Conservation (phyloP, 2,888 invertebrate species). For the Lasius fuliginosus region DNA sequence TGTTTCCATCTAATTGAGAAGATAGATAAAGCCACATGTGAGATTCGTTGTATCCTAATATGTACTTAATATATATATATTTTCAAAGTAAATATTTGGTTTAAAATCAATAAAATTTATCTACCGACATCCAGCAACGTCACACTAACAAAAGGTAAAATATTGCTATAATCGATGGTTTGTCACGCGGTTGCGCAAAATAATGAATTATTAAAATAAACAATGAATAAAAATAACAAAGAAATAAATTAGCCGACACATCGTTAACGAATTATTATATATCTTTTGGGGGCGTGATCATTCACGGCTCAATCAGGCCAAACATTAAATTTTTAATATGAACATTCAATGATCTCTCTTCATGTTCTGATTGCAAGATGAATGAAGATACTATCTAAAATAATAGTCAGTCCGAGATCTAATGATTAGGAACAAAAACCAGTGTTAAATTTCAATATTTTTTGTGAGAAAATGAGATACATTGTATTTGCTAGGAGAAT, state of each 20-base stretch:
- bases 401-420: background rate
- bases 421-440: too few relatives aligned
- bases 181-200: conserved; percentile 30
- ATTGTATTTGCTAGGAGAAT: too few relatives aligned
- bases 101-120: background rate
- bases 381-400: background rate
- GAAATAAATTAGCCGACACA: background rate
- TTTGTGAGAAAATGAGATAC: background rate
- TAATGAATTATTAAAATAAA: background rate
- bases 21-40: background rate
- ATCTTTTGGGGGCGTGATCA: conserved; percentile 62
- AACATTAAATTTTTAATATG: background rate
- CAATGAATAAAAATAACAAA: conserved; percentile 54
- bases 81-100: background rate
- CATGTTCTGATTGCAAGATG: background rate
- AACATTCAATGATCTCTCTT: background rate
- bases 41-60: background rate
- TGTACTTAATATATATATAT: background rate
- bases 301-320: conserved; percentile 43
- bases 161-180: conserved; percentile 6
- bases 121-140: background rate
- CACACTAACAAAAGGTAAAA: background rate
- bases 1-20: background rate
- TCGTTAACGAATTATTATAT: conserved; percentile 72
- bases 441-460: background rate